These are phyloP conservation scores for Zophobas atratus DNA, from an alignment of 1,140 invertebrate species.

Conservation along the genomic window DNA sequence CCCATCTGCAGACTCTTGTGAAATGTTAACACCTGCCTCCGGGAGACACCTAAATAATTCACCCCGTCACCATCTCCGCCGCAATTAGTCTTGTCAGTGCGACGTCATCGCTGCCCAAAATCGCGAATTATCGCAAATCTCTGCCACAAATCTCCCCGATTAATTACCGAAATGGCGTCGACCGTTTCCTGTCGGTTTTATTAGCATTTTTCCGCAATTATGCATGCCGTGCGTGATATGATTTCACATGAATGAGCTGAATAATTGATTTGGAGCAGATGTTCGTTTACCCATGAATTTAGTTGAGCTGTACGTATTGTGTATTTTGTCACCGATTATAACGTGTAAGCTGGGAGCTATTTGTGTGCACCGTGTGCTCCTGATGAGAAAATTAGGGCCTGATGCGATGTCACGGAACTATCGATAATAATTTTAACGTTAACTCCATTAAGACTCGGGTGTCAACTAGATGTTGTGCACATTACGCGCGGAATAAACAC, in stretches of 20 bases:
- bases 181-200: slow-evolving; percentile 22
- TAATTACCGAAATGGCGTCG: slow-evolving; percentile 25
- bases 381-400: slow-evolving; percentile 41
- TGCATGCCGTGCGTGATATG: slow-evolving; percentile 33
- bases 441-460: slow-evolving; percentile 28
- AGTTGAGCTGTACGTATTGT: slow-evolving; percentile 39
- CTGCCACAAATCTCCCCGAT: slow-evolving; percentile 11
- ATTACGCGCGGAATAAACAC: slow-evolving; percentile 18
- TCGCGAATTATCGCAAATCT: neutral
- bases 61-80: neutral
- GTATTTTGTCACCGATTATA: slow-evolving; percentile 42
- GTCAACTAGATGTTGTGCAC: slow-evolving; percentile 24
- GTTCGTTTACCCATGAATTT: slow-evolving; percentile 44
- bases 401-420: slow-evolving; percentile 37
- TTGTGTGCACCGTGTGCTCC: slow-evolving; percentile 40
- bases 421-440: slow-evolving; percentile 37
- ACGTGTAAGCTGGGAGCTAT: slow-evolving; percentile 35
- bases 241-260: slow-evolving; percentile 42
- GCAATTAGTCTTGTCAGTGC: neutral
- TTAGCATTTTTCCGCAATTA: slow-evolving; percentile 41
- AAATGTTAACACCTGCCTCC: neutral
- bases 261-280: slow-evolving; percentile 46
- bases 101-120: neutral
- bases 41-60: neutral
- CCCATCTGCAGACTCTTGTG: neutral